These are phyloP conservation scores for Hippoglossus stenolepis DNA, from an alignment of 2,113 vertebrate genomes.

Conservation along the genomic window DNA sequence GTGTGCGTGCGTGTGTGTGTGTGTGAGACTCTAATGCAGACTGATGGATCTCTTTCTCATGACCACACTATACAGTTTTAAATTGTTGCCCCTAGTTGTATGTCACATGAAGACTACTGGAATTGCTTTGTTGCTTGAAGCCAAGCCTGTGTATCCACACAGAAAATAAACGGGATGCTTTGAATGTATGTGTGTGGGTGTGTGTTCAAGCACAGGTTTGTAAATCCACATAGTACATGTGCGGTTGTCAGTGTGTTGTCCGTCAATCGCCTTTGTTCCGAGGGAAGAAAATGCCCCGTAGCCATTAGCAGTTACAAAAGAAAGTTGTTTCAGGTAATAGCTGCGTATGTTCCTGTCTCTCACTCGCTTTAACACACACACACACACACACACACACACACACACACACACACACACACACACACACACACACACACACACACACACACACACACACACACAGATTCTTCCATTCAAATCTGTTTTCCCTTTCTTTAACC, in stretches of 20 bases:
- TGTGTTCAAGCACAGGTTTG: neutral
- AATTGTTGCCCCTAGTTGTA: constrained; percentile 50
- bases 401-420: constrained; percentile 13
- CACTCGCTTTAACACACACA: constrained; percentile 12
- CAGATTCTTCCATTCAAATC: neutral
- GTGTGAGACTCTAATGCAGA: constrained; percentile 34
- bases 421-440: constrained; percentile 5
- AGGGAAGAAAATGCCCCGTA: constrained; percentile 43
- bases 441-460: constrained; percentile 25
- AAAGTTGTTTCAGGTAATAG: constrained; percentile 70
- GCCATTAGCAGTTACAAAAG: constrained; percentile 62
- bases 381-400: constrained; percentile 26
- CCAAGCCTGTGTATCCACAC: constrained; percentile 18
- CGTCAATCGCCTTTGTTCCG: constrained; percentile 55
- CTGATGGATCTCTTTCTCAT: constrained; percentile 52
- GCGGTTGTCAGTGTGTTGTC: constrained; percentile 17
- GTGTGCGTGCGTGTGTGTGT: no score
- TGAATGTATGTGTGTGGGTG: constrained; percentile 28
- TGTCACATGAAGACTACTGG: constrained; percentile 42
- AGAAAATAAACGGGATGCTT: constrained; percentile 17
- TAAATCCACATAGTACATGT: constrained; percentile 12
- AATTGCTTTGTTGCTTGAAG: constrained; percentile 41
- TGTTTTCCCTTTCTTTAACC: neutral
- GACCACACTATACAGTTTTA: constrained; percentile 46
- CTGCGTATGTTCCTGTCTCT: constrained; percentile 48